phyloP scores from a whole-genome alignment of 2,113 vertebrate species.

The Taxidea taxus region DNA sequence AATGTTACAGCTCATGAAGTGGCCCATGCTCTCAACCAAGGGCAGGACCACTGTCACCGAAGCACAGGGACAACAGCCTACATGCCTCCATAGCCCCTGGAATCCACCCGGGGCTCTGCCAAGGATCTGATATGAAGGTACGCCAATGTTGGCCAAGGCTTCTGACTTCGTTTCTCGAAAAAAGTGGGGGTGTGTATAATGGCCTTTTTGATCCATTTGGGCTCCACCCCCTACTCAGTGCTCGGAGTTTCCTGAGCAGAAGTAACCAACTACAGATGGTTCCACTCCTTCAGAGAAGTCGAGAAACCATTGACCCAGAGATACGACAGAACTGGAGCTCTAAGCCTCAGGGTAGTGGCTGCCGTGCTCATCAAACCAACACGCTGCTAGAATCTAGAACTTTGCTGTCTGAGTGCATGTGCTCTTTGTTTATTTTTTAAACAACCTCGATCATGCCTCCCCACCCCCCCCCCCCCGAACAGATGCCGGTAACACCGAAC shows the following conservation, averaged over 20 bases:
- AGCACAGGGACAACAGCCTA: no score
- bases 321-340: not conserved
- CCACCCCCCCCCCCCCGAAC: not conserved
- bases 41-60: not conserved
- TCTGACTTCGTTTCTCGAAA: not conserved
- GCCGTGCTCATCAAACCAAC: not conserved
- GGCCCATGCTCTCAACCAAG: not conserved
- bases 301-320: conserved; percentile 51
- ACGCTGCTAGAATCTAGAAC: not conserved
- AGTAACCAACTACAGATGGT: conserved; percentile 58
- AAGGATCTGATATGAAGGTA: not conserved
- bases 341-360: not conserved
- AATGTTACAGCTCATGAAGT: not conserved
- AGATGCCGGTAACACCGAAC: not conserved
- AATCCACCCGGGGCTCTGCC: not conserved
- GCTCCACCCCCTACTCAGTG: not conserved
- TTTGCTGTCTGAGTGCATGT: not conserved
- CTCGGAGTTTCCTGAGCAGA: conserved; percentile 52
- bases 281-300: conserved; percentile 17
- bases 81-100: not conserved
- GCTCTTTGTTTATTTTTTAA: not conserved
- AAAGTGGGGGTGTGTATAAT: not conserved
- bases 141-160: not conserved
- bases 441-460: not conserved
- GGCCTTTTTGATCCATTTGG: not conserved